These are phyloP conservation scores for Timema podura DNA, from an alignment of 2,888 invertebrate species.

Conservation along the genomic window DNA sequence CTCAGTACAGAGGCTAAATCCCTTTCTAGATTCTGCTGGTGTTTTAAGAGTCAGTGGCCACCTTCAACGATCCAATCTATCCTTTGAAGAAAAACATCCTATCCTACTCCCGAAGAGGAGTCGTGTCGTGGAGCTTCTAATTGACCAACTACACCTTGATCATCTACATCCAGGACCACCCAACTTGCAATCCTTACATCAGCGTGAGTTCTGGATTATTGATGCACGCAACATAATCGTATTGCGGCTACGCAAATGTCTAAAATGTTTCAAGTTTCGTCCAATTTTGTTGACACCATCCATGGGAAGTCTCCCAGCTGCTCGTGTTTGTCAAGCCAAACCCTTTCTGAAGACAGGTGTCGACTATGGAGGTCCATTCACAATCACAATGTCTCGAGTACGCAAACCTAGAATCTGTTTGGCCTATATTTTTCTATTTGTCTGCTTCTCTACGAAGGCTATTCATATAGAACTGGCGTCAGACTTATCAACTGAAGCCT, in stretches of 20 bases:
- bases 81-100: slow-evolving; percentile 18
- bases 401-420: no score
- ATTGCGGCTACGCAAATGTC: no score
- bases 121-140: slow-evolving; percentile 19
- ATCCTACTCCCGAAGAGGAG: not conserved
- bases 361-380: no score
- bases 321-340: no score
- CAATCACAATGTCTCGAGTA: no score
- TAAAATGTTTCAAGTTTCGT: no score
- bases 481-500: slow-evolving; percentile 37
- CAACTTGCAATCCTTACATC: not conserved
- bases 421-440: slow-evolving; percentile 37
- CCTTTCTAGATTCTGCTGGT: slow-evolving; percentile 3
- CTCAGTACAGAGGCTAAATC: slow-evolving; percentile 1
- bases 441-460: slow-evolving; percentile 37
- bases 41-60: slow-evolving; percentile 16
- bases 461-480: slow-evolving; percentile 39
- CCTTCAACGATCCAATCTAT: slow-evolving; percentile 12
- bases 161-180: slow-evolving; percentile 13
- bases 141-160: slow-evolving; percentile 5
- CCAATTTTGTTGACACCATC: no score
- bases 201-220: slow-evolving; percentile 13
- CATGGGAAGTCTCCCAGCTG: no score
- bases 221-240: slow-evolving; percentile 16
- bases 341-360: no score